These are phyloP conservation scores for Catonia carolina DNA, from an alignment of 2,888 invertebrate genomes.

Conservation along the genomic window DNA sequence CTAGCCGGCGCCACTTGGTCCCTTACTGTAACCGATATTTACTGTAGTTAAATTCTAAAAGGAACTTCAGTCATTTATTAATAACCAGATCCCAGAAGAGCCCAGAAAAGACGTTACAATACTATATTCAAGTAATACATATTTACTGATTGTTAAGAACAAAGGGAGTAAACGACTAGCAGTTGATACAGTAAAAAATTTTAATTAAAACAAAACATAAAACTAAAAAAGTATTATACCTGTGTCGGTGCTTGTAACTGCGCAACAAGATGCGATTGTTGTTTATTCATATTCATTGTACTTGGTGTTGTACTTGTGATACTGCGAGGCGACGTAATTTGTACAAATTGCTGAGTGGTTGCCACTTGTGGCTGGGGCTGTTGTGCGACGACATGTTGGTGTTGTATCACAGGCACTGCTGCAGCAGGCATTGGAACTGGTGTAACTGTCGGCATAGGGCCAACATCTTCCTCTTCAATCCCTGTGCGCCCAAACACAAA, in stretches of 20 bases:
- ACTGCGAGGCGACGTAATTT: constrained; percentile 18
- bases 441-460: constrained; percentile 31
- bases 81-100: too few relatives aligned
- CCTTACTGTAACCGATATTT: too few relatives aligned
- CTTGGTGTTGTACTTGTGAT: neutral
- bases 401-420: constrained; percentile 19
- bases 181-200: too few relatives aligned
- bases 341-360: constrained; percentile 5
- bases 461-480: constrained; percentile 61
- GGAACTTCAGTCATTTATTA: too few relatives aligned
- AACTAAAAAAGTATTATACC: constrained; percentile 21
- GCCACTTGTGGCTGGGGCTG: constrained; percentile 22
- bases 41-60: too few relatives aligned
- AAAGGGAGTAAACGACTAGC: too few relatives aligned
- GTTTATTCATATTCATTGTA: constrained; percentile 6
- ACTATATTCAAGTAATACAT: too few relatives aligned
- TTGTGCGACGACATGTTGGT: constrained; percentile 11
- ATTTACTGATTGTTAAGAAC: too few relatives aligned
- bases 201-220: too few relatives aligned
- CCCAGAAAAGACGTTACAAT: too few relatives aligned
- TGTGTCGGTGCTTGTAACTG: constrained; percentile 34
- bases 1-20: too few relatives aligned
- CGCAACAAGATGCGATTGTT: constrained; percentile 41
- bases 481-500: constrained; percentile 33
- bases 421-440: constrained; percentile 2